Conservation (phyloP, 2,113 vertebrate genomes). For the Epinephelus fuscoguttatus region DNA sequence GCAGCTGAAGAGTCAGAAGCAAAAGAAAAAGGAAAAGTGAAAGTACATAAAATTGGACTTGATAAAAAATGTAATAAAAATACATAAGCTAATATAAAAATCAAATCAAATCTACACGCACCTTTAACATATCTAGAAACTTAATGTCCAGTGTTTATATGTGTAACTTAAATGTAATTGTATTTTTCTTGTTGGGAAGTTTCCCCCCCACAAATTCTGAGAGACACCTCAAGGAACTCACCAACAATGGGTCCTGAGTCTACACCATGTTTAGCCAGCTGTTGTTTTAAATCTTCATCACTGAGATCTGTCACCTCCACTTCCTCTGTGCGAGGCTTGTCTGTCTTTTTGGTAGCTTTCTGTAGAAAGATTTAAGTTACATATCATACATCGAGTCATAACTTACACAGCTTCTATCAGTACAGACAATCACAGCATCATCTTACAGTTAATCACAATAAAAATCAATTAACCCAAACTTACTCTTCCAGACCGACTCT, state of each 20-base stretch:
- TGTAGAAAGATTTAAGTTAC: conserved; percentile 62
- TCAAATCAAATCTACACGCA: too few relatives aligned
- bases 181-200: neutral
- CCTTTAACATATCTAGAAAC: too few relatives aligned
- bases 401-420: neutral
- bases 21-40: too few relatives aligned
- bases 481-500: conserved; percentile 85
- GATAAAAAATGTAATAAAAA: too few relatives aligned
- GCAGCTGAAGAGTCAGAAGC: too few relatives aligned
- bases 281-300: conserved; percentile 92
- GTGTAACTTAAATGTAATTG: neutral
- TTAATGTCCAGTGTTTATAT: too few relatives aligned
- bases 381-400: neutral
- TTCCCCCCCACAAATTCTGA: neutral
- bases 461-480: neutral
- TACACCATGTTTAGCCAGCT: conserved; percentile 91
- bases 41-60: too few relatives aligned
- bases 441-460: neutral
- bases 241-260: conserved; percentile 93
- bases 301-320: conserved; percentile 89
- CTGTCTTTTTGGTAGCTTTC: conserved; percentile 97
- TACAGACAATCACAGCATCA: neutral
- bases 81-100: too few relatives aligned
- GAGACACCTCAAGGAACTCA: conserved; percentile 73
- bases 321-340: conserved; percentile 90